These are phyloP conservation scores for Channa argus DNA, from an alignment of 2,113 vertebrate species.

Conservation along the genomic window DNA sequence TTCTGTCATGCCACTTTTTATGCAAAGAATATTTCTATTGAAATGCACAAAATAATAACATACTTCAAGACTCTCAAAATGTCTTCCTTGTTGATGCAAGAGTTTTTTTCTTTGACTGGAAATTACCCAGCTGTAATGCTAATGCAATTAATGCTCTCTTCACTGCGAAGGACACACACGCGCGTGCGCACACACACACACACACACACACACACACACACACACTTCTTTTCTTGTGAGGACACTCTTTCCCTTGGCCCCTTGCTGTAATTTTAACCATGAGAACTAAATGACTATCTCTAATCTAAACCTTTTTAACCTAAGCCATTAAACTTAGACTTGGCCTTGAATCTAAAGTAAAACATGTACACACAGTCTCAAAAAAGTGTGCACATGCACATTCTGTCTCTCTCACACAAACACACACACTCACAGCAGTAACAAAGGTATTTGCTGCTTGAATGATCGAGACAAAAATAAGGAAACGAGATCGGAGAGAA, in stretches of 20 bases:
- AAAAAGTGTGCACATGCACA: too few species aligned
- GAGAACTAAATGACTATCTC: too few species aligned
- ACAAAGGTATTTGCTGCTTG: constrained; percentile 20
- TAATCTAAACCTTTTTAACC: too few species aligned
- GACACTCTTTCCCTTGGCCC: too few species aligned
- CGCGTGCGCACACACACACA: neutral
- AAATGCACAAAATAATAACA: constrained; percentile 68
- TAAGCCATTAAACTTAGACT: too few species aligned
- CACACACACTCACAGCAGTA: too few species aligned
- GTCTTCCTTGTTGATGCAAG: constrained; percentile 49
- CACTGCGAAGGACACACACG: constrained; percentile 34
- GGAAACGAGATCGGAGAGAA: constrained; percentile 36
- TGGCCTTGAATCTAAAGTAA: too few species aligned
- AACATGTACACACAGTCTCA: too few species aligned
- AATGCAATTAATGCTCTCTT: constrained; percentile 80
- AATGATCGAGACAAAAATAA: constrained; percentile 48
- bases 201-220: constrained; percentile 5
- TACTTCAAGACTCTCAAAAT: constrained; percentile 54
- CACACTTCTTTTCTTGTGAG: neutral
- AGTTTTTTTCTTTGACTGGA: constrained; percentile 64
- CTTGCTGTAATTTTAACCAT: too few species aligned
- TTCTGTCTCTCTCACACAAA: too few species aligned
- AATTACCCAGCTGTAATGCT: constrained; percentile 76
- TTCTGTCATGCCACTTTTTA: constrained; percentile 42
- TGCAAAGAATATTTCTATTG: constrained; percentile 36